These are phyloP conservation scores for Triplophysa yarkandensis DNA, from an alignment of 2,797 vertebrate species.

Conservation along the genomic window DNA sequence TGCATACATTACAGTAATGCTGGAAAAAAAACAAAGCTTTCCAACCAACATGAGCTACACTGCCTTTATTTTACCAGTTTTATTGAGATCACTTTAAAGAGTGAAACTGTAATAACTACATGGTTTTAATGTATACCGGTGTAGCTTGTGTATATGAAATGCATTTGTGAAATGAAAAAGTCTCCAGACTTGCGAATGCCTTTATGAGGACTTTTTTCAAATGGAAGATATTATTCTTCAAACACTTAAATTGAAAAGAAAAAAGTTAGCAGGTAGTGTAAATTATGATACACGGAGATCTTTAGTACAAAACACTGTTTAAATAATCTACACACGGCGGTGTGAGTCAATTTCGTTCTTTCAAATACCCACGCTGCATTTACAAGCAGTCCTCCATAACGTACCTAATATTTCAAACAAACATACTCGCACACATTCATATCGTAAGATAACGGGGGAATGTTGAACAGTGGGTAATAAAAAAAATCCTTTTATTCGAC, in stretches of 20 bases:
- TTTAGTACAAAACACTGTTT: background rate
- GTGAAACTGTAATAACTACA: slow-evolving; percentile 11
- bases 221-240: slow-evolving; percentile 8
- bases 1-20: slow-evolving; percentile 80
- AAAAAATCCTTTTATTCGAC: slow-evolving; percentile 15
- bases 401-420: slow-evolving; percentile 10
- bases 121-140: slow-evolving; percentile 6
- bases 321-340: background rate
- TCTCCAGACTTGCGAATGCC: background rate
- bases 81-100: slow-evolving; percentile 4
- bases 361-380: background rate
- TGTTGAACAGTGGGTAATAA: slow-evolving; percentile 24
- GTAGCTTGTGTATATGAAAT: slow-evolving; percentile 24
- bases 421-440: slow-evolving; percentile 7
- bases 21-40: slow-evolving; percentile 70
- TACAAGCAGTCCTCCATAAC: slow-evolving; percentile 11
- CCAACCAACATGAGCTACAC: slow-evolving; percentile 61
- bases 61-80: background rate
- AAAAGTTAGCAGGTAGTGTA: background rate
- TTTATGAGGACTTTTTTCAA: slow-evolving; percentile 23
- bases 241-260: slow-evolving; percentile 3
- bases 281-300: slow-evolving; percentile 11
- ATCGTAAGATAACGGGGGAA: background rate
- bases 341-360: slow-evolving; percentile 5
- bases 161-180: slow-evolving; percentile 29